These are phyloP conservation scores for Polypedilum vanderplanki DNA, from an alignment of 1,140 invertebrate species.

Conservation along the genomic window DNA sequence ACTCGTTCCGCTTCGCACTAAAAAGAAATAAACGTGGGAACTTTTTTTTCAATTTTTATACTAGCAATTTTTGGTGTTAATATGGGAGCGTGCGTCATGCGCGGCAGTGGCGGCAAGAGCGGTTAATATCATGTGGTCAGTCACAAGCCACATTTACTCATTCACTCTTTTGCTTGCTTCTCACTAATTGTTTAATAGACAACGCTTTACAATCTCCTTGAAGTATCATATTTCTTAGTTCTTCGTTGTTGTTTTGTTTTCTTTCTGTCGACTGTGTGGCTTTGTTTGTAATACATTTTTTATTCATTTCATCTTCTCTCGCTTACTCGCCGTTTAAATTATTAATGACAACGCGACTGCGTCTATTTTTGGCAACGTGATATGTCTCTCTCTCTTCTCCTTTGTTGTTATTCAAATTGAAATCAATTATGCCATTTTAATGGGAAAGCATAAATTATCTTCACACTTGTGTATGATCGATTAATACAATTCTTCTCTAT, in stretches of 20 bases:
- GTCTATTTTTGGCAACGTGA: neutral
- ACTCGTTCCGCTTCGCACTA: neutral
- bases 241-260: neutral
- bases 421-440: constrained; percentile 19
- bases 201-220: constrained; percentile 25
- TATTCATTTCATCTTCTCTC: neutral
- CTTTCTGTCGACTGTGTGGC: neutral
- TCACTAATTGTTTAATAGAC: constrained; percentile 25
- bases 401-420: neutral
- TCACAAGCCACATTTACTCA: neutral
- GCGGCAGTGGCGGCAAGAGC: neutral
- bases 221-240: constrained; percentile 14
- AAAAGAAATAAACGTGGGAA: neutral
- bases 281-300: neutral
- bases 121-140: constrained; percentile 9
- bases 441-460: neutral
- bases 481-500: neutral
- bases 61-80: too few relatives aligned
- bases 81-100: constrained; percentile 20
- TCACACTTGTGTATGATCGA: constrained; percentile 1
- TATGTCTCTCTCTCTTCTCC: neutral
- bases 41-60: neutral
- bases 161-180: too few relatives aligned
- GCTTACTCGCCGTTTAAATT: neutral
- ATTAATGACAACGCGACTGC: neutral